These are phyloP conservation scores for Teleiodes luculella DNA, from an alignment of 2,888 invertebrate species.

Conservation along the genomic window DNA sequence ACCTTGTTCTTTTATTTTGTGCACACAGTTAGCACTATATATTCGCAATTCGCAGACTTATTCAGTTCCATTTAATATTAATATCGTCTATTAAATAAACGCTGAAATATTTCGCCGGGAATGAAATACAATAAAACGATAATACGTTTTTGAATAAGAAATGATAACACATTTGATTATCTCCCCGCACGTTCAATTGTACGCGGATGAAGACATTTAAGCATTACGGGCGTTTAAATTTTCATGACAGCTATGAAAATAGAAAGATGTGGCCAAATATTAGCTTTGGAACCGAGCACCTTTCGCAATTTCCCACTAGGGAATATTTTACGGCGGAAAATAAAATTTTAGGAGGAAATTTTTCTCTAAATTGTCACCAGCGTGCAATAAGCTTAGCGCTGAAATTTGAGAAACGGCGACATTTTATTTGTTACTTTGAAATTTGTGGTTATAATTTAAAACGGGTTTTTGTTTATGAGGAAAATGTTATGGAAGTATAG, in stretches of 20 bases:
- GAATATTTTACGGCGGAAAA: slow-evolving; percentile 4
- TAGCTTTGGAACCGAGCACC: slow-evolving; percentile 1
- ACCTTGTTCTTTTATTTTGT: too few relatives aligned
- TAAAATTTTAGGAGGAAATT: slow-evolving; percentile 5
- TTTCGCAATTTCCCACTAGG: slow-evolving; percentile 3
- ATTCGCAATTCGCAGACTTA: too few relatives aligned
- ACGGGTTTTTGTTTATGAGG: too few relatives aligned
- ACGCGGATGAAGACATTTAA: background rate
- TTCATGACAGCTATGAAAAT: background rate
- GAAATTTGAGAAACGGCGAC: background rate
- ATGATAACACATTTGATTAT: too few relatives aligned
- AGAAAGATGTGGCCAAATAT: slow-evolving; percentile 9
- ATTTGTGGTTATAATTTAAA: background rate
- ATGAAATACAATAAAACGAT: too few relatives aligned
- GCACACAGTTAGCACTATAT: too few relatives aligned
- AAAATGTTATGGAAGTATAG: too few relatives aligned
- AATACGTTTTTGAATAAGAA: background rate
- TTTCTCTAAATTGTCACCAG: slow-evolving; percentile 2
- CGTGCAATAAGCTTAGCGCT: background rate
- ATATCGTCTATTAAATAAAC: too few relatives aligned
- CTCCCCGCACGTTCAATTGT: background rate
- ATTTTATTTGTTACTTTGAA: background rate
- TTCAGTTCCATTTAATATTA: too few relatives aligned
- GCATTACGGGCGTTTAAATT: background rate
- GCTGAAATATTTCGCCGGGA: too few relatives aligned